These are phyloP conservation scores for Drosophila watanabei DNA, from an alignment of 1,140 invertebrate species.

Conservation along the genomic window DNA sequence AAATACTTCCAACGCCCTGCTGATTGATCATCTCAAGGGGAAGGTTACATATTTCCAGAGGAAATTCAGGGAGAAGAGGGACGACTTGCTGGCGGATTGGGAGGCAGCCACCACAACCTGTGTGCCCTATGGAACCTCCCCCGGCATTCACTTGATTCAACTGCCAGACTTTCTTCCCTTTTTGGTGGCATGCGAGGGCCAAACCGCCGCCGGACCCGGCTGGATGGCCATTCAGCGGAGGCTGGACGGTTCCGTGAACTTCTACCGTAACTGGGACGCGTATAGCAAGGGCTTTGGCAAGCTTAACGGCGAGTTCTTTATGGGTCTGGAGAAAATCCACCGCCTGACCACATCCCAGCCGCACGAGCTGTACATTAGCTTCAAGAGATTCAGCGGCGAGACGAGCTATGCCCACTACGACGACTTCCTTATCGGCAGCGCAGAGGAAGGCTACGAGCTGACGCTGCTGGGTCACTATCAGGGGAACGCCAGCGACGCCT, in stretches of 20 bases:
- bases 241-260: constrained; percentile 88
- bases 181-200: constrained; percentile 59
- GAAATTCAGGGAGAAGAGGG: constrained; percentile 59
- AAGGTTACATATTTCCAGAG: constrained; percentile 37
- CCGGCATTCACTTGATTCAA: constrained; percentile 62
- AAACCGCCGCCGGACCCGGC: constrained; percentile 75
- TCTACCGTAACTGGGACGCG: constrained; percentile 88
- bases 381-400: constrained; percentile 87
- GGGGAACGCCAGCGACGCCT: constrained; percentile 67
- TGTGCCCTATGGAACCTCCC: constrained; percentile 39
- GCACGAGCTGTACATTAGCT: constrained; percentile 88
- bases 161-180: constrained; percentile 62
- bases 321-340: constrained; percentile 88
- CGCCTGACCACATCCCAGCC: constrained; percentile 87
- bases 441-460: constrained; percentile 89
- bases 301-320: constrained; percentile 88
- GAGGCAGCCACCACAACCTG: constrained; percentile 64
- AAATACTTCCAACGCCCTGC: constrained; percentile 34
- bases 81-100: constrained; percentile 69
- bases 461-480: constrained; percentile 88
- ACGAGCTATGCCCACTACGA: constrained; percentile 88
- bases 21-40: constrained; percentile 44
- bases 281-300: constrained; percentile 90
- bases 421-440: constrained; percentile 88
- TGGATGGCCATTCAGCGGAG: constrained; percentile 89